Base-by-base conservation (phyloP, 2,888 invertebrate species). In the Heliconius erato region DNA sequence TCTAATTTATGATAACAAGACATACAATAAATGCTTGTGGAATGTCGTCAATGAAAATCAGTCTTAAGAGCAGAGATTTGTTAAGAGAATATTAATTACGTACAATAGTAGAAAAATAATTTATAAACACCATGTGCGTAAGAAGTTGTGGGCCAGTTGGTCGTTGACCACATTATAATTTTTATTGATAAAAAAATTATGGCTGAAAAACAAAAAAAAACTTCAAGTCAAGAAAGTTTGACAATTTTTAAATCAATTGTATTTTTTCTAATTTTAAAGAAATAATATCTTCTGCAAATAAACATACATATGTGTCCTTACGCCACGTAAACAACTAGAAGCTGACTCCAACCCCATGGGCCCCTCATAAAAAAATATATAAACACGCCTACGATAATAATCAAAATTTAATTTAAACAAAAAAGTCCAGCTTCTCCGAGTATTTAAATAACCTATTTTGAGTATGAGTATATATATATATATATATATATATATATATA, bases 21-120 rank as follows among this genome's bases (percentile, higher is more conserved):
- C 3, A 63, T 76, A 74, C 26, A 79, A 79, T 87, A 91, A 92
- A 92, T 91, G 92, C 92, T 86, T 85, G 80, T 86, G 93, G 93
- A 93, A 93, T 93, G 93, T 91, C 78, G 19, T 80, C 77, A 82
- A 88, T 85, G 85, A 87, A 89, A 82, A 88, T 90, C 80, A 76
- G 54, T 76, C 76, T 71, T 67, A 49, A 67, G 78, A 71, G 7
- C 69, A 74, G 63, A n/a, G 54, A 76, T 69, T 79, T 49, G 40
- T 71, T 54, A 59, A 12, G 16, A 35, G 77, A 79, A 81, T 74
- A 81, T 85, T 79, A 74, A 79, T 74, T 67, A 79, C 40, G 67
- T 79, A 77, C 68, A 49, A 68, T 65, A 78, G 35, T 63, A 68
- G 84, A 86, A 82, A 79, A 76, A 32, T 82, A 85, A 87, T 85